Evolutionary conservation across 2,113 vertebrate species (phyloP), one percentile per base, ranked within the genome.

Genomic region (Chaenocephalus aceratus): DNA sequence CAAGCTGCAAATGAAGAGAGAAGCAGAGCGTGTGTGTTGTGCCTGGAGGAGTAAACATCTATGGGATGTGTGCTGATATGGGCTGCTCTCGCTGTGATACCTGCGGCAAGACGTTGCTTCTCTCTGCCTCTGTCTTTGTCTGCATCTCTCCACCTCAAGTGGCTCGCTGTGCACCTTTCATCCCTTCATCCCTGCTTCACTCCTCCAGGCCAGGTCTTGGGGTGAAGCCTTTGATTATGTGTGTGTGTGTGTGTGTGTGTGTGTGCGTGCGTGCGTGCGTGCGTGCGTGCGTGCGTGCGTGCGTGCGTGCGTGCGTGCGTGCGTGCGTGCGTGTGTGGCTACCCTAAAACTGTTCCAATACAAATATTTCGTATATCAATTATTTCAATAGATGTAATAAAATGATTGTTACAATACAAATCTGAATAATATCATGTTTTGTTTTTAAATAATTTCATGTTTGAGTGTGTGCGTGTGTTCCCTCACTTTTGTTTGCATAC

Each of bases 1-100:
- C 69, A 46, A 30, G 41, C 34, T 71, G 59, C 70, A 72, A 81
- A 48, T n/a, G 63, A 66, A 60, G 46, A 46, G 36, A 69, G 57
- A 52, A 66, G 68, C 80, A 75, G 59, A 54, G 69, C 72, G 70
- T 56, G 73, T 61, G 72, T 72, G 65, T 53, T 80, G 60, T 5
- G 62, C 86, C 89, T 77, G 81, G 69, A 83, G 86, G 65, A 83
- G 70, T 66, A 75, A 82, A 77, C 84, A 89, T 89, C 72, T 77
- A 79, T 82, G 3, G 15, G 69, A 72, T 77, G 41, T 73, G 58
- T 59, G 26, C 36, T 45, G 77, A 77, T 53, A 76, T 83, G 54
- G 65, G 73, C 83, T 58, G 72, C 59, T 69, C 53, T 69, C 49
- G 10, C 83, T 70, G 62, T 72, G 23, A 59, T 45, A 80, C 84